Base-by-base conservation (phyloP, 2,113 vertebrate genomes). In the Apteryx mantelli region DNA sequence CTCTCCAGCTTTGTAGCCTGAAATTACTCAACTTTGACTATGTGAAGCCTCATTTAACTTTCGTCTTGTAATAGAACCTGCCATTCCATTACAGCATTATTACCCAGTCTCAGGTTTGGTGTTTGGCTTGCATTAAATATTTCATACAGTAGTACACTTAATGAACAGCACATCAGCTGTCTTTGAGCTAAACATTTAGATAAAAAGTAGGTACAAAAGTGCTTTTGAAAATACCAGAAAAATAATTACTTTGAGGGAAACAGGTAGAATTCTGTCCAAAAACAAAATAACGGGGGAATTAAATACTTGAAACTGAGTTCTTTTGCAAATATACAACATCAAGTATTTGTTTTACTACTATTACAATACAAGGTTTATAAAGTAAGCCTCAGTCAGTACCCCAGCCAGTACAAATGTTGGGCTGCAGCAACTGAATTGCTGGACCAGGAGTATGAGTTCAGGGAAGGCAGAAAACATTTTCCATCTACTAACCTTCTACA, bases 391-490 rank as follows among this genome's bases (percentile, higher is more conserved):
- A 70, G 36, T 32, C 53, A 80, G 74, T 92, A 89, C 26, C 30
- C 86, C 58, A 89, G 82, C 44, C 58, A 88, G 36, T 78, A 70
- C 25, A 91, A 91, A 90, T 1, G 13, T 26, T 80, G 44, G 25
- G 25, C 58, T 89, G 25, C 78, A 95, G n/a, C 32, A 91, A 82
- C 32, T 74, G 44, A 52, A 79, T 69, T 85, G 82, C 75, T 93
- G 82, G 44, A 65, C 30, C 18, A 53, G 55, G 30, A 70, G 13
- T 6, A 69, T 0, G 4, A 36, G 46, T 61, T 82, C 53, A 71
- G 36, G 68, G 71, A 63, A 86, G 26, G 36, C 46, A 88, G 55
- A 86, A 95, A 88, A 80, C 60, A 66, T 91, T 94, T 95, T 96
- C 95, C 92, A 50, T 83, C 63, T 50, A 53, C 60, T 81, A 77